Evolutionary conservation across 2,888 invertebrate genomes (phyloP).

Genomic region (Lasioglossum leucozonium): DNA sequence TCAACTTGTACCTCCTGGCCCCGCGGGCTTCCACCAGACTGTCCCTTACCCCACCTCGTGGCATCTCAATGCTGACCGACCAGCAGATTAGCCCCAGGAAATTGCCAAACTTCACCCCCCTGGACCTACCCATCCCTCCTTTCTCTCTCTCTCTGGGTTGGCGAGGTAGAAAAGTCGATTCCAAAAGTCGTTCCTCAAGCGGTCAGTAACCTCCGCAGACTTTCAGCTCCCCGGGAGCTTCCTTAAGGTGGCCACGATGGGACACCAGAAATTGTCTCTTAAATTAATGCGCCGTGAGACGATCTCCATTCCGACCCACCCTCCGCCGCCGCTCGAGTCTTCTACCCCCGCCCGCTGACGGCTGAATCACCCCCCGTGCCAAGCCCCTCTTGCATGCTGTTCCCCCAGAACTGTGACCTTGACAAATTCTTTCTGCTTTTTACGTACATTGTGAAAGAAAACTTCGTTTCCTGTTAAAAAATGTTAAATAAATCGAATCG

Average conservation of each 20-base stretch:
- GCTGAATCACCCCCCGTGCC: background rate
- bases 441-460: too few species aligned
- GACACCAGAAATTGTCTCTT: slow-evolving; percentile 75
- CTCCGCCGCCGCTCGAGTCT: background rate
- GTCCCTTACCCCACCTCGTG: slow-evolving; percentile 72
- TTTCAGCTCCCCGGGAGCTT: slow-evolving; percentile 37
- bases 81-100: slow-evolving; percentile 84
- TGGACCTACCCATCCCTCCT: background rate
- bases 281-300: slow-evolving; percentile 76
- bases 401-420: background rate
- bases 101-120: slow-evolving; percentile 84
- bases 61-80: slow-evolving; percentile 84
- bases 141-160: slow-evolving; percentile 50
- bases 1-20: slow-evolving; percentile 49
- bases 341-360: background rate
- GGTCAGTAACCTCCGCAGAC: slow-evolving; percentile 60
- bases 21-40: slow-evolving; percentile 46
- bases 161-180: slow-evolving; percentile 81
- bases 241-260: slow-evolving; percentile 60
- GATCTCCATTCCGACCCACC: slow-evolving; percentile 14
- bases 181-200: slow-evolving; percentile 82
- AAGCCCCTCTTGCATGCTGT: background rate
- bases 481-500: too few species aligned
- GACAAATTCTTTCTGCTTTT: background rate
- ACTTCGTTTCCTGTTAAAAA: too few species aligned